Conservation (phyloP, 2,888 invertebrate genomes). For the Portevinia maculata region DNA sequence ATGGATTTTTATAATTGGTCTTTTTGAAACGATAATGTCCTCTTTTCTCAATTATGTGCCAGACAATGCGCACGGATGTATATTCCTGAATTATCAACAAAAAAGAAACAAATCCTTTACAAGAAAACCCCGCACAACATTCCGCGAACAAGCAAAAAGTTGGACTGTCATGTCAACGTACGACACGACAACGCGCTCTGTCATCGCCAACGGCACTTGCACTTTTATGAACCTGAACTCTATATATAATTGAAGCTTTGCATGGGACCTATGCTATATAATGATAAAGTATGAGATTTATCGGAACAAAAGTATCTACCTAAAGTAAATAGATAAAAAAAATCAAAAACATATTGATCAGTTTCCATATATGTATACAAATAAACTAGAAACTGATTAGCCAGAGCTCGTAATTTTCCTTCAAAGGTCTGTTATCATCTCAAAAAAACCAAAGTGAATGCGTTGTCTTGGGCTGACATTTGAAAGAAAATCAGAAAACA, state of each 20-base stretch:
- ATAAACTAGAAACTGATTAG: too few relatives aligned
- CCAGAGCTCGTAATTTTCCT: too few relatives aligned
- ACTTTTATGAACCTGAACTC: conserved; percentile 12
- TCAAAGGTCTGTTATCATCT: too few relatives aligned
- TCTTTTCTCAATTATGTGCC: conserved; percentile 20
- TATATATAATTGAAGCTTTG: conserved; percentile 1
- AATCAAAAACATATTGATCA: too few relatives aligned
- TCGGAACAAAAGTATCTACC: too few relatives aligned
- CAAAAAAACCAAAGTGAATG: too few relatives aligned
- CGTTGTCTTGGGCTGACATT: too few relatives aligned
- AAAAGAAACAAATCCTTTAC: conserved; percentile 9
- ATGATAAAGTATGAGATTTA: too few relatives aligned
- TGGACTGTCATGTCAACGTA: conserved; percentile 35
- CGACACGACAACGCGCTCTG: conserved; percentile 29
- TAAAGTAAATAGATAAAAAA: too few relatives aligned
- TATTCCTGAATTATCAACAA: conserved; percentile 23
- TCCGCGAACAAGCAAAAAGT: conserved; percentile 34
- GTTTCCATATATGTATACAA: too few relatives aligned
- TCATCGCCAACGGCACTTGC: conserved; percentile 16
- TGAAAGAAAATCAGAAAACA: too few relatives aligned
- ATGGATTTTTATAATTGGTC: not conserved
- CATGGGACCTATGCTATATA: not conserved
- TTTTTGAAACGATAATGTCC: conserved; percentile 3
- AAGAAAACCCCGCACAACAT: conserved; percentile 34
- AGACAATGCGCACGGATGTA: conserved; percentile 13